These are phyloP conservation scores for Galeopterus variegatus DNA, from an alignment of 2,113 vertebrate species.

Conservation along the genomic window DNA sequence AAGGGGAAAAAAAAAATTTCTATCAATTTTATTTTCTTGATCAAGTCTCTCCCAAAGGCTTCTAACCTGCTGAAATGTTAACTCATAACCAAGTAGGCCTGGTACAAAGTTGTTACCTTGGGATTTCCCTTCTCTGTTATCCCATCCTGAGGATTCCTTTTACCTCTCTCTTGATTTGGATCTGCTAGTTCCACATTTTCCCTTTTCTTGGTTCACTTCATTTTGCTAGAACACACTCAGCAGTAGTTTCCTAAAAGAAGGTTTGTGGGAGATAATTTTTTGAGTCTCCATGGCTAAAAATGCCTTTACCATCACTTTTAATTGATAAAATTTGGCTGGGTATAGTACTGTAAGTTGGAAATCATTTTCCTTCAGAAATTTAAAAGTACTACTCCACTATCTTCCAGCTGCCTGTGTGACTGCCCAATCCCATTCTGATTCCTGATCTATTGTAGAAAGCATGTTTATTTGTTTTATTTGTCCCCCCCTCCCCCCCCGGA, in stretches of 20 bases:
- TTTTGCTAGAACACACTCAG: slow-evolving; percentile 47
- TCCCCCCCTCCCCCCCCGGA: too few species aligned
- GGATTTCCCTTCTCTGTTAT: not conserved
- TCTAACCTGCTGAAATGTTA: not conserved
- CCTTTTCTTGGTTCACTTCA: slow-evolving; percentile 21
- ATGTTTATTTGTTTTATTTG: not conserved
- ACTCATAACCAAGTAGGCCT: not conserved
- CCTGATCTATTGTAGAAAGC: not conserved
- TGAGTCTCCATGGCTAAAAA: slow-evolving; percentile 50
- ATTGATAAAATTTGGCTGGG: not conserved
- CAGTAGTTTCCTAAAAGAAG: not conserved
- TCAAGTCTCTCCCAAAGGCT: slow-evolving; percentile 26
- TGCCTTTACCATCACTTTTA: slow-evolving; percentile 44
- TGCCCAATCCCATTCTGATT: not conserved
- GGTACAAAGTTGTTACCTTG: not conserved
- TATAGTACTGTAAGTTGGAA: not conserved
- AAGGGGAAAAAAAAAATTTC: too few species aligned
- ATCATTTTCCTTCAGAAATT: slow-evolving; percentile 50
- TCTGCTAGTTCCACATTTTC: not conserved
- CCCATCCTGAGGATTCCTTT: not conserved
- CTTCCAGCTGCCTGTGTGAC: not conserved
- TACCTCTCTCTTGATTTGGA: not conserved
- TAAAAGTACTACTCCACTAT: not conserved
- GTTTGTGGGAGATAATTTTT: not conserved
- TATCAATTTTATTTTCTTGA: slow-evolving; percentile 35